A percentile compares a stretch with the other conserved stretches of the same genome.
These are phyloP conservation scores for Noctuana brunneofusca DNA, from an alignment of 2,888 invertebrate species.

Conservation along the genomic window DNA sequence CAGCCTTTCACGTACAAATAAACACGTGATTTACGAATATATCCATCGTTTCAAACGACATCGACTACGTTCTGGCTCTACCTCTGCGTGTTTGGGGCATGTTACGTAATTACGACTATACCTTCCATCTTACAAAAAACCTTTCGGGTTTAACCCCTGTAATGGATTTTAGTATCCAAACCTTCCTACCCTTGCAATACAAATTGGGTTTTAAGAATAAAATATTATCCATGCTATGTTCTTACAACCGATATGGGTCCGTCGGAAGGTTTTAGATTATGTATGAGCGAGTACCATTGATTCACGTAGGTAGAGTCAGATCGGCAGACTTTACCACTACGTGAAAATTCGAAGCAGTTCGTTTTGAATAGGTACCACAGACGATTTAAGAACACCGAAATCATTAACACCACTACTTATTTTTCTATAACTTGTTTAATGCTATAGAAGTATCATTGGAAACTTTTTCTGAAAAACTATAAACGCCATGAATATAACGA, in stretches of 20 bases:
- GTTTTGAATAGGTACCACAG: too few relatives aligned
- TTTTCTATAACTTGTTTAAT: too few relatives aligned
- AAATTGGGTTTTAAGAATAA: slow-evolving; percentile 33
- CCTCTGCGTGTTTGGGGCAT: slow-evolving; percentile 31
- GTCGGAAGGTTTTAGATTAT: neutral
- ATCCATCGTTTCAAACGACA: slow-evolving; percentile 46
- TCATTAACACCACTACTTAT: too few relatives aligned
- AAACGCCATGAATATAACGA: slow-evolving; percentile 33
- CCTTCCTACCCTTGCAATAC: slow-evolving; percentile 15
- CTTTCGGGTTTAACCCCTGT: slow-evolving; percentile 20
- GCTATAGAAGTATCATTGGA: too few relatives aligned
- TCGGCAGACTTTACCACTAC: too few relatives aligned
- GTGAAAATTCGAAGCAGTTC: too few relatives aligned
- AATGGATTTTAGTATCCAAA: slow-evolving; percentile 29
- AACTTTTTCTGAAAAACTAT: too few relatives aligned
- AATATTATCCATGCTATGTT: slow-evolving; percentile 23
- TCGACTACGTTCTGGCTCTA: slow-evolving; percentile 16
- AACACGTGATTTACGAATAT: slow-evolving; percentile 57
- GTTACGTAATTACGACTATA: slow-evolving; percentile 27
- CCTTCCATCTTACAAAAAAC: slow-evolving; percentile 28
- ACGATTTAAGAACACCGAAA: too few relatives aligned
- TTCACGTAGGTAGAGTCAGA: neutral
- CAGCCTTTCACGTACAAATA: too few relatives aligned
- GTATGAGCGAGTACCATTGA: neutral
- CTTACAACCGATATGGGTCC: neutral